phyloP scores from a whole-genome alignment of 2,888 invertebrate genomes.

The Latrodectus hesperus region DNA sequence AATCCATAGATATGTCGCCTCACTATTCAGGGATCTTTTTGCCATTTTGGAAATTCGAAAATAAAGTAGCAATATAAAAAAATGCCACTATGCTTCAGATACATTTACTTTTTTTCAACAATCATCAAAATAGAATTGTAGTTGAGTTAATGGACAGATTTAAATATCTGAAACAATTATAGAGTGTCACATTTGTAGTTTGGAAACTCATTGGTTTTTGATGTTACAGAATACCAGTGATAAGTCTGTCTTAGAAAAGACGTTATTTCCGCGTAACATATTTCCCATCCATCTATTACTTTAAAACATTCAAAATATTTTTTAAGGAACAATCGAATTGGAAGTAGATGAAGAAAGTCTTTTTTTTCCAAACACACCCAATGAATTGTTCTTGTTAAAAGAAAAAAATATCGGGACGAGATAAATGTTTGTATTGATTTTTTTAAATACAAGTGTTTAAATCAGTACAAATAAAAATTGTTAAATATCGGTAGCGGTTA shows the following conservation, averaged over 20 bases:
- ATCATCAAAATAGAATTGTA: too few species aligned
- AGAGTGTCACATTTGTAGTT: background rate
- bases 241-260: too few species aligned
- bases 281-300: too few species aligned
- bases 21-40: background rate
- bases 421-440: background rate
- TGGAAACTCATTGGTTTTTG: too few species aligned
- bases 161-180: background rate
- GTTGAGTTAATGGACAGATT: background rate
- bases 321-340: too few species aligned
- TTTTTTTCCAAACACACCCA: too few species aligned
- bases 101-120: background rate
- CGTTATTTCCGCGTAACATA: too few species aligned
- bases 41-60: background rate
- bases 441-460: background rate
- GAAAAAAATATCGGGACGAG: background rate
- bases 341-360: too few species aligned
- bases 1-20: conserved; percentile 15
- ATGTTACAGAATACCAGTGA: too few species aligned
- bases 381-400: background rate
- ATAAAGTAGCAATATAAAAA: background rate
- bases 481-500: background rate
- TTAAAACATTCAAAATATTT: too few species aligned
- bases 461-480: background rate
- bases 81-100: background rate